phyloP scores from a whole-genome alignment of 2,113 vertebrate genomes.

The Mastomys natalensis region DNA sequence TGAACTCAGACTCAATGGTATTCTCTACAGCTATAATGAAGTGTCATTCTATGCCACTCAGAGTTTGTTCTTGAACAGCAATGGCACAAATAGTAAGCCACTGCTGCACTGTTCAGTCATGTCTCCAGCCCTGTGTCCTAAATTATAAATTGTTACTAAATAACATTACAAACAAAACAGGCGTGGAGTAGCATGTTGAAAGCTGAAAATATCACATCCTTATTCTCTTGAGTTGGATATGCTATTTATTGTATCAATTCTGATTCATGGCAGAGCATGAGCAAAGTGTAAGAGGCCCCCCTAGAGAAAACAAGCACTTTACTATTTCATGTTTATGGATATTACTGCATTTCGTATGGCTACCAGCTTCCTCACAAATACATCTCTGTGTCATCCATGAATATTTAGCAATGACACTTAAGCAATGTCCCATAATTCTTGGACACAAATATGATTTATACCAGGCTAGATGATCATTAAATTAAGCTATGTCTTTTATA shows the following conservation, averaged over 20 bases:
- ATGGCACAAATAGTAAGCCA: not conserved
- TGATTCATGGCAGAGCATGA: not conserved
- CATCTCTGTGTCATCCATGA: not conserved
- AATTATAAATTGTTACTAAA: not conserved
- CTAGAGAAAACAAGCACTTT: not conserved
- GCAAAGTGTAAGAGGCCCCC: not conserved
- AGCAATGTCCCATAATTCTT: not conserved
- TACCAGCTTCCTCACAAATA: not conserved
- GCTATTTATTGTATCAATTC: not conserved
- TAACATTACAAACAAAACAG: not conserved
- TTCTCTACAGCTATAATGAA: not conserved
- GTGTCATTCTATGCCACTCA: not conserved
- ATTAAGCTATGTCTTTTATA: not conserved
- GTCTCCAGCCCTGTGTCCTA: not conserved
- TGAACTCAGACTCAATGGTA: not conserved
- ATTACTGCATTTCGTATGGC: not conserved
- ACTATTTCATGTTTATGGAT: not conserved
- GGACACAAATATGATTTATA: not conserved
- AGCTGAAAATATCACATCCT: not conserved
- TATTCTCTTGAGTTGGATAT: not conserved
- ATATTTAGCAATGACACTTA: not conserved
- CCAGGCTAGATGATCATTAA: not conserved
- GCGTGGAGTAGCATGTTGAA: not conserved
- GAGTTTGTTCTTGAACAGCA: not conserved
- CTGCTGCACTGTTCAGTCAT: rapidly evolving